Evolutionary conservation across 2,113 vertebrate genomes (phyloP), one percentile per base, ranked within the genome.

Genomic region (Dissostichus mawsoni): DNA sequence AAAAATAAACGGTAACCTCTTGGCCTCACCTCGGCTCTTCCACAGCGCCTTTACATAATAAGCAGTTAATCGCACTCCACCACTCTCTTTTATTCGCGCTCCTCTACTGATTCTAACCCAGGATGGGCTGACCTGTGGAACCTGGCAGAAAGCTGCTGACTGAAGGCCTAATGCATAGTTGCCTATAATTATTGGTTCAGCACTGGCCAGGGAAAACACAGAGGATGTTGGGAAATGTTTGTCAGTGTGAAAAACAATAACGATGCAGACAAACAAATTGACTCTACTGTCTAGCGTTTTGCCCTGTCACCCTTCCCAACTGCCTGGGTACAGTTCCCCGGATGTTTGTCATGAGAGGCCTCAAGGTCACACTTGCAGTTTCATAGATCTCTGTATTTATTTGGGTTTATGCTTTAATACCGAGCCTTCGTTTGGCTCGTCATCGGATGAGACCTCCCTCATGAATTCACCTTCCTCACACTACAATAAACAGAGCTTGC

Each of bases 111-210:
- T 85, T 89, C 87, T 87, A 70, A 89, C 76, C 52, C 56, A 55
- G 83, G 66, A 86, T 62, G 79, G 76, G 73, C 75, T 91, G 93
- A 94, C 91, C 93, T 89, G 85, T 57, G 53, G 76, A 89, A 86
- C 80, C 86, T 67, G 85, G 85, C 73, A 44, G 81, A 77, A 93
- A 89, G 85, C 87, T 78, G 87, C 83, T 81, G 92, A 94, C 85
- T 93, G 92, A 92, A 89, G 89, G 87, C 87, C 81, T 92, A 92
- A 94, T 88, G 92, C 87, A 87, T 81, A 80, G 82, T 78, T 89
- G 72, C 20, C 29, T 69, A 87, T 87, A 74, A 89, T 92, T 92
- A 94, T 93, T 90, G 92, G 80, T 90, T 87, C 68, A 67, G 65
- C 74, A 80, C 63, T 76, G 67, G 66, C 82, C 76, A 70, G 64